Evolutionary conservation across 92 coral and sea anemone species (phyloP).

Genomic region (Actinernus sp.): DNA sequence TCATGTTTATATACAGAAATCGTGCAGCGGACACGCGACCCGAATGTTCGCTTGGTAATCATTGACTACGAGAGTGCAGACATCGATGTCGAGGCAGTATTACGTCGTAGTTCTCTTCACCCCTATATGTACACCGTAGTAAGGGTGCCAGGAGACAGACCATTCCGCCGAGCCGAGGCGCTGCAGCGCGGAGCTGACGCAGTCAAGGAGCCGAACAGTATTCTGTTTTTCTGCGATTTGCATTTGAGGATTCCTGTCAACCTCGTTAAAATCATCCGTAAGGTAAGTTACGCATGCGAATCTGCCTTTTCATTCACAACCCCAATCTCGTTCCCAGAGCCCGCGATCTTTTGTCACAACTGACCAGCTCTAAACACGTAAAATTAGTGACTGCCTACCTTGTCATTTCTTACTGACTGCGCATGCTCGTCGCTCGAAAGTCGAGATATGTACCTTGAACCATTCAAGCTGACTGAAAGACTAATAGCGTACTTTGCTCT

Average conservation of each 20-base stretch:
- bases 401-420: too few relatives aligned
- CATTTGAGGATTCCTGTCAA: slow-evolving; percentile 85
- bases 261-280: slow-evolving; percentile 74
- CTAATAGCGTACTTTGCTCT: too few relatives aligned
- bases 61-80: slow-evolving; percentile 91
- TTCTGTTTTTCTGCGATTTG: slow-evolving; percentile 88
- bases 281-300: slow-evolving; percentile 75
- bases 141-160: slow-evolving; percentile 57
- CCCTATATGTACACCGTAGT: slow-evolving; percentile 53
- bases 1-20: slow-evolving; percentile 76
- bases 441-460: too few relatives aligned
- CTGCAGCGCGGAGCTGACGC: slow-evolving; percentile 91
- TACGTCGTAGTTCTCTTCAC: slow-evolving; percentile 64
- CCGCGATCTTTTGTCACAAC: neutral
- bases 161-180: slow-evolving; percentile 85
- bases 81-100: slow-evolving; percentile 67
- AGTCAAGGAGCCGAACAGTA: slow-evolving; percentile 89
- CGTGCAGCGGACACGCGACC: slow-evolving; percentile 66
- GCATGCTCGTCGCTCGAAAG: too few relatives aligned
- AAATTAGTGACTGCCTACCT: too few relatives aligned
- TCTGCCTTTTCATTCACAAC: neutral
- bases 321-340: neutral
- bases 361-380: too few relatives aligned
- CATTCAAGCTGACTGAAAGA: too few relatives aligned
- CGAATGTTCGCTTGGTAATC: slow-evolving; percentile 75